Evolutionary conservation across 2,113 vertebrate species (phyloP).

Genomic region (Solea senegalensis): DNA sequence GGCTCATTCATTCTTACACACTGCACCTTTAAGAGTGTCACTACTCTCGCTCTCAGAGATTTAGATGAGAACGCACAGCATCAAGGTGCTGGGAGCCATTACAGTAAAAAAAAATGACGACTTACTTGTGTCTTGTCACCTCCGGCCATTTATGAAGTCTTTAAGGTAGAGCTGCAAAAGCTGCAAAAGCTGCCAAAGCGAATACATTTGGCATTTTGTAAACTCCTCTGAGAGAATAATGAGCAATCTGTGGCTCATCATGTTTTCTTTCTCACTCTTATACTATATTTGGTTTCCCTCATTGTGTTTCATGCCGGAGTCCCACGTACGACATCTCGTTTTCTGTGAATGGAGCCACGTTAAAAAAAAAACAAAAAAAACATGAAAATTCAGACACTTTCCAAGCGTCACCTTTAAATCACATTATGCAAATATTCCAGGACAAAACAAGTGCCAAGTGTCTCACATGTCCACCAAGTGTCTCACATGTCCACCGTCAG

Average conservation of each 20-base stretch:
- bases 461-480: too few relatives aligned
- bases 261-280: too few relatives aligned
- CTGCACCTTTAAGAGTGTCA: too few relatives aligned
- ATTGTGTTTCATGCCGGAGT: too few relatives aligned
- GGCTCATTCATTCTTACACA: too few relatives aligned
- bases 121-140: slow-evolving; percentile 21
- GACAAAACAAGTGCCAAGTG: too few relatives aligned
- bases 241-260: slow-evolving; percentile 9
- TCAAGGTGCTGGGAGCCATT: background rate
- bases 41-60: background rate
- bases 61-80: background rate
- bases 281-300: background rate
- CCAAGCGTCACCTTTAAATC: too few relatives aligned
- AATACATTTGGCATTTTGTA: slow-evolving; percentile 47
- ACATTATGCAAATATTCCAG: too few relatives aligned
- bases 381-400: too few relatives aligned
- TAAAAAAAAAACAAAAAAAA: too few relatives aligned
- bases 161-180: slow-evolving; percentile 47
- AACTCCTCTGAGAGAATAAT: slow-evolving; percentile 49
- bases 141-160: slow-evolving; percentile 38
- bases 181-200: slow-evolving; percentile 49
- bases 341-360: too few relatives aligned
- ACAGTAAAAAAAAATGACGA: slow-evolving; percentile 2
- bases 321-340: too few relatives aligned
- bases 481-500: background rate